Evolutionary conservation across 2,797 vertebrate species (phyloP).

Genomic region (Tarsius wallacei): DNA sequence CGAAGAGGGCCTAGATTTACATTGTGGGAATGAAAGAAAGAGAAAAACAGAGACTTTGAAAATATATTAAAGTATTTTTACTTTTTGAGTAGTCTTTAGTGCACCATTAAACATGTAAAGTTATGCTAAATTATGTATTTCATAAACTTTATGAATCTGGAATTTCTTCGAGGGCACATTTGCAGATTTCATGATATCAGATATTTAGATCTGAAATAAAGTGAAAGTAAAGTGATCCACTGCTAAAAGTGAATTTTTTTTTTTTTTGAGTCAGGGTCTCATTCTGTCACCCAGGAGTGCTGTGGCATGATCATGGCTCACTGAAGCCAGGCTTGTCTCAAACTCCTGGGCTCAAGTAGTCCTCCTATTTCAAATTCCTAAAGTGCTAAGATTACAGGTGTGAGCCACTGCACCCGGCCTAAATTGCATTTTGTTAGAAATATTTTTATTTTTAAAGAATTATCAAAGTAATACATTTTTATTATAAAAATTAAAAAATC

Average conservation of each 20-base stretch:
- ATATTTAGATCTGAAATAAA: constrained; percentile 55
- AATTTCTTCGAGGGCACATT: background rate
- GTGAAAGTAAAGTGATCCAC: constrained; percentile 26
- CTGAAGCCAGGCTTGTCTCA: no score
- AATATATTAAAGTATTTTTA: constrained; percentile 18
- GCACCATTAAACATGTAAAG: constrained; percentile 24
- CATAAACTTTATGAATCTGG: constrained; percentile 11
- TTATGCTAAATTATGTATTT: constrained; percentile 26
- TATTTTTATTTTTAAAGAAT: constrained; percentile 37
- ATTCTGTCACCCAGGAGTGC: no score
- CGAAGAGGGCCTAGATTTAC: constrained; percentile 13
- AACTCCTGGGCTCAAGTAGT: no score
- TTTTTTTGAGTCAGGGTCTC: no score
- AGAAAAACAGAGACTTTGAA: constrained; percentile 31
- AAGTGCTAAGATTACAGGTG: no score
- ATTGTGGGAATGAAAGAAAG: background rate
- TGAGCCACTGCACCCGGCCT: no score
- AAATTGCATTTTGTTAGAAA: constrained; percentile 26
- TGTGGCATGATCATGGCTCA: no score
- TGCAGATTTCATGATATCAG: constrained; percentile 6
- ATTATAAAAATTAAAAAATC: constrained; percentile 44
- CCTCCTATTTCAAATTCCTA: no score
- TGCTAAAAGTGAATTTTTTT: background rate
- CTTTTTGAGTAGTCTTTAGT: background rate
- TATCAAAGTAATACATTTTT: constrained; percentile 15